Evolutionary conservation across 2,113 vertebrate species (phyloP).

Genomic region (Apodemus sylvaticus): DNA sequence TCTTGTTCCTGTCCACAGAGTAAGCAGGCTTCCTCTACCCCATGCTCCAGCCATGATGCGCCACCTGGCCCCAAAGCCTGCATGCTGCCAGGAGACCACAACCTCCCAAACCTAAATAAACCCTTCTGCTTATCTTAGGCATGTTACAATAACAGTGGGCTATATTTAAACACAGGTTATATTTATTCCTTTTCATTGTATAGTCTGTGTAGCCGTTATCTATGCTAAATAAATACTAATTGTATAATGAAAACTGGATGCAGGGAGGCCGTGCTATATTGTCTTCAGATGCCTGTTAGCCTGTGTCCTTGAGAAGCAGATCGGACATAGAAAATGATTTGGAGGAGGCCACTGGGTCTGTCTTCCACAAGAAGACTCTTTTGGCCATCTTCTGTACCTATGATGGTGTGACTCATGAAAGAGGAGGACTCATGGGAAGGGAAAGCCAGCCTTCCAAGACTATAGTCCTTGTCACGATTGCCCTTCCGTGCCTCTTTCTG

Average conservation of each 20-base stretch:
- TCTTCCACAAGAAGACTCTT: conserved; percentile 24
- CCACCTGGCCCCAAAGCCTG: neutral
- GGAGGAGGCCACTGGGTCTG: neutral
- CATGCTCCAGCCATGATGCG: too few species aligned
- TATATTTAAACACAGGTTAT: neutral
- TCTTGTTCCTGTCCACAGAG: neutral
- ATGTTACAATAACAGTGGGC: neutral
- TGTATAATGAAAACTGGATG: neutral
- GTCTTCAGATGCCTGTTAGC: neutral
- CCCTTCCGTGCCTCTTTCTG: neutral
- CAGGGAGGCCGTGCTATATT: neutral
- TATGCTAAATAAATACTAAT: neutral
- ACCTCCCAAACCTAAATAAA: conserved; percentile 20
- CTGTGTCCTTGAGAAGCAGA: neutral
- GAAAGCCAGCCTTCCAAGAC: neutral
- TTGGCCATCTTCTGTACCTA: neutral
- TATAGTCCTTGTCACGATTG: neutral
- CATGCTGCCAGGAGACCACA: neutral
- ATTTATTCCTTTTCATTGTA: conserved; percentile 40
- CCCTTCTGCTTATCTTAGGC: neutral
- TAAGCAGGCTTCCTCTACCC: neutral
- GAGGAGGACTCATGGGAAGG: neutral
- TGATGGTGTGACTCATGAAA: neutral
- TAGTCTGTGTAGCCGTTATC: neutral
- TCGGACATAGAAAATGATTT: neutral